Base-by-base conservation (phyloP, 2,797 vertebrate genomes). In the Manis pentadactyla region DNA sequence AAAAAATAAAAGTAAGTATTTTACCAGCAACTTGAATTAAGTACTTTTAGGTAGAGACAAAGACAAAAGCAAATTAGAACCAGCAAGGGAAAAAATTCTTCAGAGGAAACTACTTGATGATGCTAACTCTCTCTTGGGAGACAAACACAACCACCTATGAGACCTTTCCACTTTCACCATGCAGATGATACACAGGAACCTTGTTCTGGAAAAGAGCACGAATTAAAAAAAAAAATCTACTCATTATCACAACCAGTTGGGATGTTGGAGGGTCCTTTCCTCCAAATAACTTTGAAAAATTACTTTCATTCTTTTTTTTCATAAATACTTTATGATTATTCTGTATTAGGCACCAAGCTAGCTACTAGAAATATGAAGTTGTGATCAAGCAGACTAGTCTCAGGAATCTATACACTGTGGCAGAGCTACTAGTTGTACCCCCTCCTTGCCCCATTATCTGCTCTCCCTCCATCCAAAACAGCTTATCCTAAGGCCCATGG, bases 1-100 rank as follows among this genome's bases (percentile, higher is more conserved):
- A 74, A 93, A 96, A 95, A 92, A 87, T 46, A 55, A 84, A 95
- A 79, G 29, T 79, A 95, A 82, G 34, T 53, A 94, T 84, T 97
- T 81, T 82, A 83, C 27, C 63, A 93, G 64, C 66, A 96, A 95
- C 34, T 6, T 87, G 25, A 90, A 92, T 74, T 34, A 83, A 75
- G 9, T 23, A 75, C 51, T 96, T 95, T 66, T n/a, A 77, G n/a
- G 57, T 51, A 42, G 34, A 88, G 31, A 7, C 19, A 49, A 78
- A 93, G 53, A 94, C 39, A 92, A 93, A 95, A 91, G 68, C 57
- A 87, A 31, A 92, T 82, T 42, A 87, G 49, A 83, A 86, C 5
- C 25, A 1, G 42, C 14, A 93, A 37, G 9, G 51, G 69, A 92
- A 77, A 87, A 84, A 29, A 51, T 42, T 42, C 34, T 96, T 93